These are phyloP conservation scores for Dolichopus griseipennis DNA, from an alignment of 2,888 invertebrate genomes.

Conservation along the genomic window DNA sequence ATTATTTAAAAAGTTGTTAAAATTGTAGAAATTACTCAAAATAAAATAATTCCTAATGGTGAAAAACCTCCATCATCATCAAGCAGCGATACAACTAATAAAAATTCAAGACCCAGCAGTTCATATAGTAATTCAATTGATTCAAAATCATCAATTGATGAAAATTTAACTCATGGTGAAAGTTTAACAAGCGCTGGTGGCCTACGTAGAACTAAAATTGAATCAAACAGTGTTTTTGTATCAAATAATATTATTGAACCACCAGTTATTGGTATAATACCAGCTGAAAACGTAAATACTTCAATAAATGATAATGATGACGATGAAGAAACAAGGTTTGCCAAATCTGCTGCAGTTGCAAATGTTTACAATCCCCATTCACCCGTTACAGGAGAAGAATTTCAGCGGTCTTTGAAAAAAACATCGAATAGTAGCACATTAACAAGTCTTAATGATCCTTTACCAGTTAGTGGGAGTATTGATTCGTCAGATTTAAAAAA, in stretches of 20 bases:
- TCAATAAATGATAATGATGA: background rate
- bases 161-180: slow-evolving; percentile 28
- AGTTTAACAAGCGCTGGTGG: slow-evolving; percentile 25
- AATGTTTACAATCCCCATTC: background rate
- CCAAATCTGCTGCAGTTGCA: background rate
- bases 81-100: slow-evolving; percentile 24
- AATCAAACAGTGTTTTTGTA: background rate
- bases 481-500: slow-evolving; percentile 47
- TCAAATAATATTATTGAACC: slow-evolving; percentile 21
- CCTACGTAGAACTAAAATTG: background rate
- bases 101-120: slow-evolving; percentile 29
- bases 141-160: slow-evolving; percentile 28
- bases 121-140: slow-evolving; percentile 34
- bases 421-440: slow-evolving; percentile 49
- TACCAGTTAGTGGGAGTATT: slow-evolving; percentile 49
- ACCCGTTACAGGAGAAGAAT: background rate
- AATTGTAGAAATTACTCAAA: slow-evolving; percentile 17
- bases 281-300: slow-evolving; percentile 25
- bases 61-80: slow-evolving; percentile 26
- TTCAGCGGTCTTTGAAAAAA: slow-evolving; percentile 19
- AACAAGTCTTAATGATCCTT: slow-evolving; percentile 50
- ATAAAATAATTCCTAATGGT: background rate
- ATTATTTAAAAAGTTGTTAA: background rate
- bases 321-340: background rate
- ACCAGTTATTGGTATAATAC: slow-evolving; percentile 39